Percentiles rank a stretch among this genome's conserved stretches.
phyloP scores from a whole-genome alignment of 1,140 invertebrate species.

The Oreohelix idahoensis region DNA sequence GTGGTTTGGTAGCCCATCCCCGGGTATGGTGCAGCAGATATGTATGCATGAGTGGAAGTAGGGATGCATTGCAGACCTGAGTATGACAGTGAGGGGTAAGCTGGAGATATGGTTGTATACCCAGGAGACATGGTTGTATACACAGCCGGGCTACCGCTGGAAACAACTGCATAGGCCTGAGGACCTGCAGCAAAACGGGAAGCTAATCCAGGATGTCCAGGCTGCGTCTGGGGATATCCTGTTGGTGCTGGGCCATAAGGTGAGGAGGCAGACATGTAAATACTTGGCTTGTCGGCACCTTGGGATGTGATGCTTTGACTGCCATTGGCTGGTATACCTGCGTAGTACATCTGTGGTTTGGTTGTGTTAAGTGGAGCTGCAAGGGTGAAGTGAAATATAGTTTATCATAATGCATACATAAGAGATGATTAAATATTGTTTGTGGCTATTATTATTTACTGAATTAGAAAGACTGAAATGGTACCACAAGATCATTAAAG shows the following conservation, averaged over 20 bases:
- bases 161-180: conserved; percentile 33
- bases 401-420: neutral
- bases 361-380: neutral
- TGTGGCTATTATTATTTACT: too few relatives aligned
- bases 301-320: neutral
- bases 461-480: too few relatives aligned
- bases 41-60: conserved; percentile 32
- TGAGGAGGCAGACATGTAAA: conserved; percentile 3
- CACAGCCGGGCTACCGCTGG: conserved; percentile 8
- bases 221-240: neutral
- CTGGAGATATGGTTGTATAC: conserved; percentile 24
- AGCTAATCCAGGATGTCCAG: conserved; percentile 1
- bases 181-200: conserved; percentile 14
- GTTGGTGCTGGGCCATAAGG: conserved; percentile 16
- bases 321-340: conserved; percentile 23
- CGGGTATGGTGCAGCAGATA: conserved; percentile 29
- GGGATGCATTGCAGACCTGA: conserved; percentile 27
- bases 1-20: conserved; percentile 25
- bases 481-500: too few relatives aligned
- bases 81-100: conserved; percentile 19
- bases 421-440: too few relatives aligned
- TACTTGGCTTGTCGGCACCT: conserved; percentile 16
- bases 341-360: conserved; percentile 30
- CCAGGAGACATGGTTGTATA: conserved; percentile 28
- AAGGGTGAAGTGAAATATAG: neutral